phyloP scores from a whole-genome alignment of 2,113 vertebrate species.

The Ceyx melanurus region DNA sequence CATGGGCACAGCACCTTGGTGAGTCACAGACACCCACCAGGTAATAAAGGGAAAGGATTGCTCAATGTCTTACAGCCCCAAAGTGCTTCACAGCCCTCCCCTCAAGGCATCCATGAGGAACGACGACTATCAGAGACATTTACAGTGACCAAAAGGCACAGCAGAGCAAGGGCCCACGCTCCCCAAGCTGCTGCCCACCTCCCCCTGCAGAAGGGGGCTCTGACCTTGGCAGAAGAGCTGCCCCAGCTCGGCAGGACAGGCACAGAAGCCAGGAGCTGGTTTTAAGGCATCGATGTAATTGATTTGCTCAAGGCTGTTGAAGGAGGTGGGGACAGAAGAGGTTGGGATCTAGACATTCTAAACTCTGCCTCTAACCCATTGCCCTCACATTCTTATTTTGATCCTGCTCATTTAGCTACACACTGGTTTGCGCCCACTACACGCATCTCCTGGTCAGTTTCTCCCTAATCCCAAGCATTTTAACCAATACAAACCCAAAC shows the following conservation, averaged over 20 bases:
- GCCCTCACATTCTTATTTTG: background rate
- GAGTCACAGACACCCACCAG: background rate
- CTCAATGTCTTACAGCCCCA: background rate
- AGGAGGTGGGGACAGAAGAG: background rate
- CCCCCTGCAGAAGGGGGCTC: background rate
- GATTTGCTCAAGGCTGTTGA: background rate
- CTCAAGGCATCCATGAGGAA: background rate
- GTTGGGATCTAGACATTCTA: background rate
- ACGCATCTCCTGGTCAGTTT: background rate
- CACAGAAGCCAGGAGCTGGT: background rate
- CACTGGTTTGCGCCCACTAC: background rate
- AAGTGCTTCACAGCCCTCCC: background rate
- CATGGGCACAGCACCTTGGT: background rate
- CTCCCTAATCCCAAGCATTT: background rate
- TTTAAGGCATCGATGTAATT: background rate
- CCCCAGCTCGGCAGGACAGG: accelerated
- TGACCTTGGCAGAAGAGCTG: background rate
- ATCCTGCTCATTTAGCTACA: background rate
- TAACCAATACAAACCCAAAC: background rate
- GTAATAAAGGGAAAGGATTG: background rate
- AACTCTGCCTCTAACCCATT: background rate
- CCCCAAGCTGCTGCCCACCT: background rate
- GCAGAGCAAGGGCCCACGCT: background rate
- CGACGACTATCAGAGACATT: background rate
- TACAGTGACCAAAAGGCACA: background rate